Conservation (phyloP, 2,113 vertebrate genomes). For the Andinoacara biseriatus region DNA sequence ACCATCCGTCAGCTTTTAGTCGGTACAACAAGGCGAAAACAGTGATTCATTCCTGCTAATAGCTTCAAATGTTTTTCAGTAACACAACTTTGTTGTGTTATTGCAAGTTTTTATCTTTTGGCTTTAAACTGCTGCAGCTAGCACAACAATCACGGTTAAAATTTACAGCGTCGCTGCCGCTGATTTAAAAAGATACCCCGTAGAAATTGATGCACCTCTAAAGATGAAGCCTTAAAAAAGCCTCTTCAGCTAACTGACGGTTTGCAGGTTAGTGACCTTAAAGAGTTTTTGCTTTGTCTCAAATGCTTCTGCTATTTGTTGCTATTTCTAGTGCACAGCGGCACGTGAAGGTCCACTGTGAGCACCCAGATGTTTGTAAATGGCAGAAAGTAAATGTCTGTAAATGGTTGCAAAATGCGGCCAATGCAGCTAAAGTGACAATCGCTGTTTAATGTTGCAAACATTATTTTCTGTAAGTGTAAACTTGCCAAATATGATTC, state of each 20-base stretch:
- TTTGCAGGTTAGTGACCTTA: neutral
- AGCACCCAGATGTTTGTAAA: neutral
- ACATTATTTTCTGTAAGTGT: neutral
- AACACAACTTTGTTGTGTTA: too few species aligned
- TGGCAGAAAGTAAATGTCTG: neutral
- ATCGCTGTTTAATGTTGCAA: neutral
- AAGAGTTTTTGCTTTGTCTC: neutral
- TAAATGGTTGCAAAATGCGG: neutral
- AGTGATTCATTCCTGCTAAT: neutral
- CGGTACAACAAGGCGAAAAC: neutral
- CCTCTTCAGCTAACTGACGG: neutral
- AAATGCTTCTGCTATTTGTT: neutral
- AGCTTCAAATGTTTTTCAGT: neutral
- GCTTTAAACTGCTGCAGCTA: neutral
- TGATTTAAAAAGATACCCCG: accelerated
- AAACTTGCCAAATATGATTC: neutral
- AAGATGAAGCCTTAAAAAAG: neutral
- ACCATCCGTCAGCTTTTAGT: neutral
- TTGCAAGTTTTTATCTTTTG: too few species aligned
- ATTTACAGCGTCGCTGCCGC: neutral
- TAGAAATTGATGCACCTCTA: neutral
- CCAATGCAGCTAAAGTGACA: neutral
- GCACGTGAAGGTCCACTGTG: neutral
- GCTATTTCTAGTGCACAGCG: neutral
- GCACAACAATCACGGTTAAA: neutral